A percentile compares a stretch with the other conserved stretches of the same genome.
These are phyloP conservation scores for Epizoanthus rinbou DNA, from an alignment of 92 coral and sea anemone genomes.

Conservation along the genomic window DNA sequence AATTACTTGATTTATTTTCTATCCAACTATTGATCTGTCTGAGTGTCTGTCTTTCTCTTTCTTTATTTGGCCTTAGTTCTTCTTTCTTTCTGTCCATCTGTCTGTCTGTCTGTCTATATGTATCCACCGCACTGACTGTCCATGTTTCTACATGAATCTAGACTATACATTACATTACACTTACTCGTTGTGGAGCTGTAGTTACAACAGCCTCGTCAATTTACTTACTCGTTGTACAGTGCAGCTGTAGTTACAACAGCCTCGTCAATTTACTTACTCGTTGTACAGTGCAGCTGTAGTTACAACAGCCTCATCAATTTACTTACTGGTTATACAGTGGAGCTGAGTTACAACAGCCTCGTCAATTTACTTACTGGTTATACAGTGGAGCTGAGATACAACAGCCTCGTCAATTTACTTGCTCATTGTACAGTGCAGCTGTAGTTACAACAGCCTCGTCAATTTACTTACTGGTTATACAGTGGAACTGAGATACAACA, in stretches of 20 bases:
- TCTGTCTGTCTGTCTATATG: no score
- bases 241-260: slow-evolving; percentile 96
- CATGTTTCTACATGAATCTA: not conserved
- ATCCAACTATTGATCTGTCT: no score
- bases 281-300: slow-evolving; percentile 95
- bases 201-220: slow-evolving; percentile 97
- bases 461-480: slow-evolving; percentile 86
- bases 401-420: slow-evolving; percentile 98
- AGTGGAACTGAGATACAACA: slow-evolving; percentile 91
- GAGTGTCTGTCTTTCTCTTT: no score
- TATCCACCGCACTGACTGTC: not conserved
- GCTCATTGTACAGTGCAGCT: slow-evolving; percentile 94
- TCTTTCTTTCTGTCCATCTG: no score
- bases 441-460: slow-evolving; percentile 97
- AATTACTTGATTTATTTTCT: no score
- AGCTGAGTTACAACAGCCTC: slow-evolving; percentile 95
- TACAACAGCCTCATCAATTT: slow-evolving; percentile 95
- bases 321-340: slow-evolving; percentile 92
- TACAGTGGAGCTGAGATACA: slow-evolving; percentile 92
- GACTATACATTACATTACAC: slow-evolving; percentile 31
- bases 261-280: slow-evolving; percentile 89
- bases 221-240: slow-evolving; percentile 83
- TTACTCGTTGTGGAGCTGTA: slow-evolving; percentile 94
- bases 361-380: slow-evolving; percentile 88
- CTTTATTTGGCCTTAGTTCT: no score